Base-by-base conservation (phyloP, 2,113 vertebrate species). In the Tragelaphus scriptus region DNA sequence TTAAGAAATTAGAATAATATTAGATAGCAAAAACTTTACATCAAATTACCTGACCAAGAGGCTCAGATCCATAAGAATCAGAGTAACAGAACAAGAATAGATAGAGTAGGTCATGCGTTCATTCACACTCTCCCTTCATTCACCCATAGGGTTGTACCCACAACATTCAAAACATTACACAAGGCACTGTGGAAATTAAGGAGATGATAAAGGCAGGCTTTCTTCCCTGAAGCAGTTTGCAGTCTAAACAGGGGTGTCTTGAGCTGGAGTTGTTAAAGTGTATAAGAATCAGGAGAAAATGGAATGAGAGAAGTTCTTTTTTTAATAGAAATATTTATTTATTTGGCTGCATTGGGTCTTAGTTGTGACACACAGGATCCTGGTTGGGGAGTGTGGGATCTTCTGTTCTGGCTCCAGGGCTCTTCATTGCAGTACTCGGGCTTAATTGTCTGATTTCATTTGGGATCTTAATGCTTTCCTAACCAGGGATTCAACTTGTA, bases 391-490 rank as follows among this genome's bases (percentile, higher is more conserved):
- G 36, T 75, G 12, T 75, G 12, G 6, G 11, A 25, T 44, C 71
- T 75, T 75, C 14, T 0, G 0, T 44, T 75, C 11, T 75, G 36
- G 21, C 36, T 44, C 71, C 26, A 75, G 23, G 21, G 21, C 36
- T 75, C 21, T 44, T 25, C 23, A 75, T 26, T 26, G 71, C 71
- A 75, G 5, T 44, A 1, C 21, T 75, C 0, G 0, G 21, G 36
- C 36, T 75, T 75, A 75, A 23, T 14, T 40, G 36, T 23, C 36
- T 44, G 11, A 14, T 75, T 40, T 23, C 71, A 75, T 44, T 23
- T 44, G 71, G 36, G 36, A 75, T 44, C 36, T 75, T 44, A 75
- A 75, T 44, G 44, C 5, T 75, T 75, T 75, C 71, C 71, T 75
- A 21, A 75, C 21, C 21, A 44, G 21, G 71, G 71, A 25, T 7